phyloP scores from a whole-genome alignment of 1,140 invertebrate genomes.

The Anastatus disparis region DNA sequence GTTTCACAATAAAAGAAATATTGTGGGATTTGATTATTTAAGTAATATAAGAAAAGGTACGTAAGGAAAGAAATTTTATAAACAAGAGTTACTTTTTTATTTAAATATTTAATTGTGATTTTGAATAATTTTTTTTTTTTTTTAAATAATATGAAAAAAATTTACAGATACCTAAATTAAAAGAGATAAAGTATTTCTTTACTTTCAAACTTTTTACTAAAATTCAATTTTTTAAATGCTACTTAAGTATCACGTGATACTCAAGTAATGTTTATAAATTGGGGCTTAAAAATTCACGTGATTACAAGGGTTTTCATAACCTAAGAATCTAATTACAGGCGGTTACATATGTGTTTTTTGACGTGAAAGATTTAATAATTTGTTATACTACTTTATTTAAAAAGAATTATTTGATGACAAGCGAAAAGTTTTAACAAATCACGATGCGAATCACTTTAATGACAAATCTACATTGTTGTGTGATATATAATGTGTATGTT shows the following conservation, averaged over 20 bases:
- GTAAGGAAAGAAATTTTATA: slow-evolving; percentile 7
- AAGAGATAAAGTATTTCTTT: neutral
- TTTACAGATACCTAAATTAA: too few species aligned
- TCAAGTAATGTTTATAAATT: neutral
- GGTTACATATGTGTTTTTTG: neutral
- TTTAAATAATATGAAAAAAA: neutral
- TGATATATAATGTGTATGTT: neutral
- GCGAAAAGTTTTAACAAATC: neutral
- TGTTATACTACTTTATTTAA: neutral
- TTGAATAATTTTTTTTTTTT: neutral
- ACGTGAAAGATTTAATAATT: neutral
- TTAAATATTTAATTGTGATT: neutral
- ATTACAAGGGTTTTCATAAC: slow-evolving; percentile 33
- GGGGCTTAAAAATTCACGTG: neutral
- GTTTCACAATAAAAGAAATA: neutral
- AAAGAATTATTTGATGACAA: neutral
- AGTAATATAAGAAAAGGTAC: slow-evolving; percentile 5
- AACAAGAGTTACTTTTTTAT: neutral
- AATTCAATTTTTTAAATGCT: too few species aligned
- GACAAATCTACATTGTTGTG: neutral
- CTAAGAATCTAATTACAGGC: slow-evolving; percentile 36
- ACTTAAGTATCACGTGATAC: too few species aligned
- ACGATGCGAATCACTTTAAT: neutral
- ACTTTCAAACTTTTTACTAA: neutral
- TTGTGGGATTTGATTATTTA: neutral